Conservation (phyloP, 2,113 vertebrate species). For the Delphinus delphis region DNA sequence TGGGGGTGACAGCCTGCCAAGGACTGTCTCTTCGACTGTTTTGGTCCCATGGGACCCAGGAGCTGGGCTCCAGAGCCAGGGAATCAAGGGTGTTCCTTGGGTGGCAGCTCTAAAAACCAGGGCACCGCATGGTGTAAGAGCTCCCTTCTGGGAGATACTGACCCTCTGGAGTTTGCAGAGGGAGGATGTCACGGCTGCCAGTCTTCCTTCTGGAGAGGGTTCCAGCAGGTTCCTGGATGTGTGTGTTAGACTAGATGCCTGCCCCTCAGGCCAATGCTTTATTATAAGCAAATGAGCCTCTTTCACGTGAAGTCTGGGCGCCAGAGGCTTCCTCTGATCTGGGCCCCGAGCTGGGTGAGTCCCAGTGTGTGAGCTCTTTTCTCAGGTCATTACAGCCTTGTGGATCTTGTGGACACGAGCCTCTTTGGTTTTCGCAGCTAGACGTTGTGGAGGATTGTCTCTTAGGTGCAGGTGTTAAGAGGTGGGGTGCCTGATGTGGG, state of each 20-base stretch:
- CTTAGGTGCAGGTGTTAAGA: neutral
- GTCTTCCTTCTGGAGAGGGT: neutral
- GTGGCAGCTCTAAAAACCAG: neutral
- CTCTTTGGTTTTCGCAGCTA: neutral
- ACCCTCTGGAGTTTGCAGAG: neutral
- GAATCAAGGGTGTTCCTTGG: neutral
- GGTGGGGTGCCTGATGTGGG: neutral
- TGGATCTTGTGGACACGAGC: neutral
- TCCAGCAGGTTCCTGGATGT: neutral
- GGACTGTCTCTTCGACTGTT: neutral
- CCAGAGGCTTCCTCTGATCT: neutral
- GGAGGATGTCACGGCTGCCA: accelerated
- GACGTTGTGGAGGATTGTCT: neutral
- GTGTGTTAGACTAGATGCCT: neutral
- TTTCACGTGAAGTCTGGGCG: neutral
- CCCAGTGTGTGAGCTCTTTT: neutral
- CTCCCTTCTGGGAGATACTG: neutral
- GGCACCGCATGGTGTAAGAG: neutral
- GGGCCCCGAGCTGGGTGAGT: neutral
- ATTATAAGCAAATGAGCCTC: neutral
- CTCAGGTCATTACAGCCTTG: neutral
- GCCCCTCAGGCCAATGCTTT: neutral
- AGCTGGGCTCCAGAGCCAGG: neutral
- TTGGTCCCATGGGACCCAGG: neutral
- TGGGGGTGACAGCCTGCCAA: neutral